Evolutionary conservation across 2,888 invertebrate species (phyloP).

Genomic region (Listrodromus nycthemerus): DNA sequence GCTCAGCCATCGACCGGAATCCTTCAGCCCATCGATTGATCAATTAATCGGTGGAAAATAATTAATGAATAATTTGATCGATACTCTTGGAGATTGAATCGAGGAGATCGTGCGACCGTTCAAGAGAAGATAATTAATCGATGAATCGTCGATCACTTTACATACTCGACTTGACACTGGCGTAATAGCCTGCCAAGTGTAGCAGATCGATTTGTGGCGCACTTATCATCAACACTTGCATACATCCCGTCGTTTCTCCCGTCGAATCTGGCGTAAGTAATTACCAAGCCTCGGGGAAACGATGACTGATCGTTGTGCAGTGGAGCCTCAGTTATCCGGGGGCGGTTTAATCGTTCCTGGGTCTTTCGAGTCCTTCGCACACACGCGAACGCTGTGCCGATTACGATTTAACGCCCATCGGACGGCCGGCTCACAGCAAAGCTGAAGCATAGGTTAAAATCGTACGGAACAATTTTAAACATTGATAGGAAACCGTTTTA

Average conservation of each 20-base stretch:
- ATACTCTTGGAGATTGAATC: neutral
- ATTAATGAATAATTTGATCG: neutral
- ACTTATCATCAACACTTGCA: conserved; percentile 42
- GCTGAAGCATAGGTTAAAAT: neutral
- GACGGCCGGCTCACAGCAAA: neutral
- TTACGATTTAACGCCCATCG: neutral
- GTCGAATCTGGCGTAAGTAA: conserved; percentile 33
- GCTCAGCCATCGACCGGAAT: no score
- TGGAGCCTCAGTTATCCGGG: neutral
- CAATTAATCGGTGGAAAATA: neutral
- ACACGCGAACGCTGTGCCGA: neutral
- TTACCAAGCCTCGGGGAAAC: conserved; percentile 43
- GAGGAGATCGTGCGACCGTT: neutral
- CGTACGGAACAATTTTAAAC: no score
- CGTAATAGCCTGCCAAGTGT: conserved; percentile 24
- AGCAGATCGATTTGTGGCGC: conserved; percentile 26
- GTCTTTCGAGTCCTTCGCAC: neutral
- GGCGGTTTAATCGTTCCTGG: neutral
- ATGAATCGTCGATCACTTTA: conserved; percentile 13
- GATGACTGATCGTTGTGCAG: conserved; percentile 44
- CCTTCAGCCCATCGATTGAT: neutral
- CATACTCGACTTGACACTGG: conserved; percentile 15
- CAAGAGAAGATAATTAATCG: neutral
- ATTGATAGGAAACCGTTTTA: neutral
- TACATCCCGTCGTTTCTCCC: neutral